Evolutionary conservation across 2,888 invertebrate species (phyloP), one percentile per base, ranked within the genome.

Genomic region (Hirtodrosophila alboralis): DNA sequence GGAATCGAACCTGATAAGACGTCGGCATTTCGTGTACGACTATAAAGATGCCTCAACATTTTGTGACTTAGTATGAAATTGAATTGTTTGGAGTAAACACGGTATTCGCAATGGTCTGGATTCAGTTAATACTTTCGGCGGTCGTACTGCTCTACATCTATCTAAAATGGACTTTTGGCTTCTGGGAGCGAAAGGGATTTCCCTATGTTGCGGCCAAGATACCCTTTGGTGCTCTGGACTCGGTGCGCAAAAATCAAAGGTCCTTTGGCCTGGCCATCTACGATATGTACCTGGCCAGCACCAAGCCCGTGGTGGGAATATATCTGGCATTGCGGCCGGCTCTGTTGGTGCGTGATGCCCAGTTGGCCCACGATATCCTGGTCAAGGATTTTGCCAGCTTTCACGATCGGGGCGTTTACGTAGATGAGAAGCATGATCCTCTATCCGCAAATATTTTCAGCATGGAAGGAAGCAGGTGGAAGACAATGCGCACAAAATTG

Each of bases 361-460:
- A 93, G 23, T 81, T 94, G 56, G 92, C 93, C 0, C 93, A 93
- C 75, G 91, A 92, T 53, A 91, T 95, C 13, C 81, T 94, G 56
- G 91, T 92, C 13, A 92, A 92, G 79, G 94, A 95, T 80, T 95
- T 94, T 71, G 91, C 91, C 12, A 90, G 93, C 84, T 95, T 95
- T 75, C 92, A 93, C 86, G 94, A 94, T 73, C 93, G 94, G 37
- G 94, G 94, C 0, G 91, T 93, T 36, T 93, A 93, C 77, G 91
- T 91, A 33, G 93, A 94, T 58, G 90, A 90, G 43, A 90, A 91
- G 26, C 91, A 92, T 10, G 93, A 94, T 86, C 93, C 93, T 0
- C 78, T 94, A 37, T 92, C 93, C 1, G 93, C 91, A 0, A 92
- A 93, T 77, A 86, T 95, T 4, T 93, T 94, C 73, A 91, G 92